Evolutionary conservation across 2,797 vertebrate genomes (phyloP), one percentile per base, ranked within the genome.

Genomic region (Emys orbicularis): DNA sequence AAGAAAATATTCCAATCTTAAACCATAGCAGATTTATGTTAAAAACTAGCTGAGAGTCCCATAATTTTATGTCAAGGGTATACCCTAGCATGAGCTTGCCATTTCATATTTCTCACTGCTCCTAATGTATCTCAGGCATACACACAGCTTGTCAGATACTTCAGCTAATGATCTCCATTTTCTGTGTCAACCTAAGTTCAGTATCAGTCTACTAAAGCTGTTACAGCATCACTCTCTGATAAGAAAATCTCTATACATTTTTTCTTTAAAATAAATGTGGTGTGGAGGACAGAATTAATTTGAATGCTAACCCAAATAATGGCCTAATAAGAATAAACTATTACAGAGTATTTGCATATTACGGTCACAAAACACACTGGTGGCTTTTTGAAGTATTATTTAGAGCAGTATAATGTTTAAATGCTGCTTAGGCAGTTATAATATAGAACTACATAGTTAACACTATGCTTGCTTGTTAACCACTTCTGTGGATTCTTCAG

Each of bases 381-480:
- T 34, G 6, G 23, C 15, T 94, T 95, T 92, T 56, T 41, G 52
- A 96, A 95, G 83, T 65, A n/a, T 10, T 49, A 2, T 61, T 91
- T 88, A 68, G 53, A 76, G 49, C 31, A 90, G 57, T 12, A 13
- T 15, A 89, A 80, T 25, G 25, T 31, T 88, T 88, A 88, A 94
- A 37, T 19, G 34, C 61, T 68, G 53, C 56, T 92, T 83, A 89
- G 86, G n/a, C 6, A 1, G 2, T 2, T 77, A 57, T 12, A 77
- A 74, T 82, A 87, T 23, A 25, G 0, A 1, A 41, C 11, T 0
- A 72, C 34, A 65, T 79, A 87, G 74, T 21, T 97, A 97, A 97
- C 79, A 96, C 98, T 98, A 87, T 87, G 98, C 98, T 97, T 98
- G 97, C 93, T 96, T 98, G 98, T 98, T 98, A 98, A 98, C 97